Percentiles rank a stretch among this genome's conserved stretches.
Evolutionary conservation across 2,888 invertebrate genomes (phyloP).

Genomic region (Acleris literana): DNA sequence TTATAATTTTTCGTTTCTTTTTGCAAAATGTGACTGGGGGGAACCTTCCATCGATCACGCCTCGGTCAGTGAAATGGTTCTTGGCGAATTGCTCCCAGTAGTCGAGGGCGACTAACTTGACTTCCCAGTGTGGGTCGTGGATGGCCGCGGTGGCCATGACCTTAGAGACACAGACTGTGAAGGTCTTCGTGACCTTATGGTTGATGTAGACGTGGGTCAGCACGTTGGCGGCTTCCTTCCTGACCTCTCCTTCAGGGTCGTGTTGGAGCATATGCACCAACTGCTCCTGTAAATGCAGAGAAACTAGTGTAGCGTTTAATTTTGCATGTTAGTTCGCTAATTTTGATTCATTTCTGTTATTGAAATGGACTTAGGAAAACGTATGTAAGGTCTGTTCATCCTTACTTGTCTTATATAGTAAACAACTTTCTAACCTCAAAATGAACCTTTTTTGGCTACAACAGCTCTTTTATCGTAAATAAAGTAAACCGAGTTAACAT

Average conservation of each 20-base stretch:
- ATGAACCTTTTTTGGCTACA: too few relatives aligned
- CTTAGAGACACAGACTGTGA: slow-evolving; percentile 77
- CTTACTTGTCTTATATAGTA: too few relatives aligned
- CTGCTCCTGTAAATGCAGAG: slow-evolving; percentile 58
- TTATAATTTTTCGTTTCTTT: slow-evolving; percentile 88
- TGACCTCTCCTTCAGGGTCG: slow-evolving; percentile 88
- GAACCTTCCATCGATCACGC: slow-evolving; percentile 89
- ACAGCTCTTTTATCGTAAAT: too few relatives aligned
- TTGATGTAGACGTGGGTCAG: slow-evolving; percentile 84
- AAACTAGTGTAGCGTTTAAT: too few relatives aligned
- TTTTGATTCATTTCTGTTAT: too few relatives aligned
- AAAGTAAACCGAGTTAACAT: too few relatives aligned
- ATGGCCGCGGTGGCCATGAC: slow-evolving; percentile 85
- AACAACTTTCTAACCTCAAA: too few relatives aligned
- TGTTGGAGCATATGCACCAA: slow-evolving; percentile 80
- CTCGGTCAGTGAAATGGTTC: slow-evolving; percentile 72
- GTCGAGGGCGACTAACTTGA: slow-evolving; percentile 85
- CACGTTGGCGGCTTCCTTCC: slow-evolving; percentile 85
- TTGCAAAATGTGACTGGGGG: slow-evolving; percentile 89
- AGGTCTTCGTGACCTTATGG: slow-evolving; percentile 79
- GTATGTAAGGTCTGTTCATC: too few relatives aligned
- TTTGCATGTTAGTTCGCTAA: too few relatives aligned
- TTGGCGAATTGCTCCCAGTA: slow-evolving; percentile 87
- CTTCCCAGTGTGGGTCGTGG: slow-evolving; percentile 89
- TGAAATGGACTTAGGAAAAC: too few relatives aligned